Evolutionary conservation across 2,888 invertebrate species (phyloP).

Genomic region (Erannis defoliaria): DNA sequence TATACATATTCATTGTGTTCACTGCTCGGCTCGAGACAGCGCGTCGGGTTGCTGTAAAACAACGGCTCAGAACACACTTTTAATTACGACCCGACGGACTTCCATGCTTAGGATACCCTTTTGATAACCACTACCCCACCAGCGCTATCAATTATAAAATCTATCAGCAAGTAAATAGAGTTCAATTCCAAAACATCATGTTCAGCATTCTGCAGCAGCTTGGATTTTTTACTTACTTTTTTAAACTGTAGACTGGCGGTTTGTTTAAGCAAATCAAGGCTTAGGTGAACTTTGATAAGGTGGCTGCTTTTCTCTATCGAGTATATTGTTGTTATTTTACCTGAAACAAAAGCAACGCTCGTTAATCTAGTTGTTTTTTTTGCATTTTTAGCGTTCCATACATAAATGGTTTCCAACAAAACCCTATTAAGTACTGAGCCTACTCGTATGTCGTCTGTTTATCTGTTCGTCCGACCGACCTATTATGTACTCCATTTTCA

Average conservation of each 20-base stretch:
- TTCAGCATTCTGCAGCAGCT: conserved; percentile 25
- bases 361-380: no score
- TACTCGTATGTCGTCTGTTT: no score
- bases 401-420: no score
- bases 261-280: conserved; percentile 43
- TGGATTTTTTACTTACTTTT: conserved; percentile 46
- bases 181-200: conserved; percentile 39
- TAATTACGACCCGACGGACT: conserved; percentile 68
- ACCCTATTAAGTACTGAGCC: no score
- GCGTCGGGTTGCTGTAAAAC: conserved; percentile 63
- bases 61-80: conserved; percentile 70
- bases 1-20: conserved; percentile 63
- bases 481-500: no score
- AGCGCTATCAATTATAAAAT: conserved; percentile 53
- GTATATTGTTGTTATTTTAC: conserved; percentile 44
- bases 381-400: no score
- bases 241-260: conserved; percentile 39
- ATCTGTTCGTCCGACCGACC: no score
- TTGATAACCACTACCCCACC: conserved; percentile 58
- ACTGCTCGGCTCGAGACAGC: conserved; percentile 63
- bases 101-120: conserved; percentile 66
- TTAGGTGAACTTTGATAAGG: conserved; percentile 29
- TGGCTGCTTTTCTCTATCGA: conserved; percentile 13
- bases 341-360: conserved; percentile 49
- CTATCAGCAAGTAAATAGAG: conserved; percentile 45